phyloP scores from a whole-genome alignment of 2,888 invertebrate genomes.

The Vesta saturnalis region DNA sequence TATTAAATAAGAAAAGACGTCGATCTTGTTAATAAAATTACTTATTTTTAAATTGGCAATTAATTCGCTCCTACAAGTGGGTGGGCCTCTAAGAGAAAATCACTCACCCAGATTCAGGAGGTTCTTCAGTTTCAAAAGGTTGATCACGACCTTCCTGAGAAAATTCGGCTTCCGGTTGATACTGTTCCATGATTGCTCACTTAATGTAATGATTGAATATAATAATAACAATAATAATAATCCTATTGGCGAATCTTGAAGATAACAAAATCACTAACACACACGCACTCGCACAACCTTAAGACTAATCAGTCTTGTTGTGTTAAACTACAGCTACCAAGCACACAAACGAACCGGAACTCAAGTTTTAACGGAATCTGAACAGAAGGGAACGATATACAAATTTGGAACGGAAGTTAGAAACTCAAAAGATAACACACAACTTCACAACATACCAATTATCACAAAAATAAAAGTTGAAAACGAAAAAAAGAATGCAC shows the following conservation, averaged over 20 bases:
- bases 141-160: conserved; percentile 77
- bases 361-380: conserved; percentile 38
- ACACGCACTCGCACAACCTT: conserved; percentile 50
- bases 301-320: conserved; percentile 57
- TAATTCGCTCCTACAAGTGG: conserved; percentile 7
- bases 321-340: conserved; percentile 38
- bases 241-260: conserved; percentile 34
- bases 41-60: conserved; percentile 8
- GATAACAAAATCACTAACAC: conserved; percentile 30
- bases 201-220: conserved; percentile 16
- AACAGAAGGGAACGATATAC: conserved; percentile 44
- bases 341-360: conserved; percentile 42
- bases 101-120: conserved; percentile 67
- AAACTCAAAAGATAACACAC: conserved; percentile 42
- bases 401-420: conserved; percentile 43
- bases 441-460: conserved; percentile 51
- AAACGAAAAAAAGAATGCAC: conserved; percentile 20
- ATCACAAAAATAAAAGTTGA: conserved; percentile 43
- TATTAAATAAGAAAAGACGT: not conserved
- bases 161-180: conserved; percentile 68
- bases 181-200: conserved; percentile 55
- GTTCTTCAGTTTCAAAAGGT: conserved; percentile 75
- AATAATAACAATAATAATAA: conserved; percentile 21
- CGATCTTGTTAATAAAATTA: not conserved
- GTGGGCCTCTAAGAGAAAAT: not conserved